These are phyloP conservation scores for Labeo calbasu DNA, from an alignment of 2,797 vertebrate genomes.

Conservation along the genomic window DNA sequence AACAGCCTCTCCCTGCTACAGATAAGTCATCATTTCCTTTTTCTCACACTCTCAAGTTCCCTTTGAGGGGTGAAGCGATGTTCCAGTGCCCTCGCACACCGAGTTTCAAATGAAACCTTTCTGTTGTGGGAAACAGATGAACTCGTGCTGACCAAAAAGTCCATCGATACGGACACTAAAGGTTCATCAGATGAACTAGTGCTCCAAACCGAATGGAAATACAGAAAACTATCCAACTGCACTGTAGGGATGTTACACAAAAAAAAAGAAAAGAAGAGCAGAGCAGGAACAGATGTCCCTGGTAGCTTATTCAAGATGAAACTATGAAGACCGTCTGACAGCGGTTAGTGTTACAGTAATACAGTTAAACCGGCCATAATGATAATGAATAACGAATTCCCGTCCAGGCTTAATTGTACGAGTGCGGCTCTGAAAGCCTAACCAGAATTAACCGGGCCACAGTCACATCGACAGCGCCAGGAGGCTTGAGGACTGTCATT, in stretches of 20 bases:
- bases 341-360: slow-evolving; percentile 42
- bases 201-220: slow-evolving; percentile 24
- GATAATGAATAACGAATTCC: slow-evolving; percentile 33
- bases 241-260: neutral
- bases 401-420: slow-evolving; percentile 32
- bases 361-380: neutral
- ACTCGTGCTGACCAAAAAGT: slow-evolving; percentile 24
- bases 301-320: slow-evolving; percentile 15
- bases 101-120: slow-evolving; percentile 40
- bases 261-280: neutral
- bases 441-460: slow-evolving; percentile 30
- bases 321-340: slow-evolving; percentile 6
- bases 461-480: slow-evolving; percentile 24
- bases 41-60: slow-evolving; percentile 67
- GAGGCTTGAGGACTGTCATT: slow-evolving; percentile 11
- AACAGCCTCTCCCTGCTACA: slow-evolving; percentile 40
- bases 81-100: slow-evolving; percentile 27
- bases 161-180: slow-evolving; percentile 30
- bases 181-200: slow-evolving; percentile 22
- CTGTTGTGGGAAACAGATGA: slow-evolving; percentile 50
- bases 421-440: slow-evolving; percentile 19
- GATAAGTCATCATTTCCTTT: slow-evolving; percentile 62
- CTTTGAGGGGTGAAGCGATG: slow-evolving; percentile 53
- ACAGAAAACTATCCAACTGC: neutral
- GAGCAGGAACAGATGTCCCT: slow-evolving; percentile 13